Evolutionary conservation across 2,113 vertebrate species (phyloP), one percentile per base, ranked within the genome.

Genomic region (Dicerorhinus sumatrensis): DNA sequence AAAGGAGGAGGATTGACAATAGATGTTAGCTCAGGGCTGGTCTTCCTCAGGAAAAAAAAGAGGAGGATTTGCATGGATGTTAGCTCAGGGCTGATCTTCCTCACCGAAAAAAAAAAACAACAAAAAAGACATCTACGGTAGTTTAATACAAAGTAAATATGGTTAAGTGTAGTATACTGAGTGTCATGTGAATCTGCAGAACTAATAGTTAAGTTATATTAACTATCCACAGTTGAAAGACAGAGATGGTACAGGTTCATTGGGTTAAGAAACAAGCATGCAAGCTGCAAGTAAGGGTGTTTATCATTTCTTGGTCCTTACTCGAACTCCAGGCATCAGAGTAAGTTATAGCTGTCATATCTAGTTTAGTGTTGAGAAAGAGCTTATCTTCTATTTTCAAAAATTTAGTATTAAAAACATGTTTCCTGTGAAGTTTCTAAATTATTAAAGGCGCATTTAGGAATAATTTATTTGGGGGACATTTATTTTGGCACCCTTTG

Each of bases 371-470:
- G 54, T 79, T 91, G 39, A 88, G 81, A 75, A 97, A 91, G 29
- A 90, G n/a, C 46, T 72, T 69, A 54, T 86, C 70, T 94, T 94
- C 87, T 90, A 65, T 67, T 94, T 75, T 51, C 2, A 81, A 77
- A 93, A 94, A 63, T 36, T 84, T 88, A 51, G 23, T 70, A 67
- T 91, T 75, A 42, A 96, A 96, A 81, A 60, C 16, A 42, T 65
- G 16, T 85, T 94, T 92, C 18, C 27, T 73, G 29, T 95, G 79
- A 95, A 85, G 33, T 89, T 94, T 31, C 51, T 89, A 56, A 96
- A 63, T 93, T 75, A 84, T 75, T 95, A 75, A 89, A 80, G 39
- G 25, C 39, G 4, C 70, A 84, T 82, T 93, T 95, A 84, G 36
- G 54, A 95, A 69, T 85, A 82, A 63, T 58, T 83, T 88, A 91